A percentile compares a stretch with the other conserved stretches of the same genome.
Conservation (phyloP, 2,797 vertebrate genomes). For the Podargus strigoides region DNA sequence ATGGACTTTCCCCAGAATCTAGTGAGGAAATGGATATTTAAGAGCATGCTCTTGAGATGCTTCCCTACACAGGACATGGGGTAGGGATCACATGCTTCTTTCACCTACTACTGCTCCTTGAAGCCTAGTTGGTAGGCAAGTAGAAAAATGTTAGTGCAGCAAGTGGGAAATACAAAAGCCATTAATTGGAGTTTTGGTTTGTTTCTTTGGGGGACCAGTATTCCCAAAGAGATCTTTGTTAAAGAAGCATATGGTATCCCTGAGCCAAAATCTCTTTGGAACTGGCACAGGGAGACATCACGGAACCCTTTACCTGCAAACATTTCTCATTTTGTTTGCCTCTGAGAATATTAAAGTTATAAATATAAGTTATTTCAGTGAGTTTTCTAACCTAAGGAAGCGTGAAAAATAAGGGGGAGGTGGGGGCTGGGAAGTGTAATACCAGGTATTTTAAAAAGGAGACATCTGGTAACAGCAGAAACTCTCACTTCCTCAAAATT, state of each 20-base stretch:
- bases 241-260: background rate
- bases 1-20: background rate
- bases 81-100: background rate
- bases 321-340: background rate
- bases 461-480: constrained; percentile 18
- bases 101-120: background rate
- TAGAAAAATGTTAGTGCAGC: background rate
- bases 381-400: background rate
- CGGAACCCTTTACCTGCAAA: background rate
- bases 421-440: background rate
- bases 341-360: background rate
- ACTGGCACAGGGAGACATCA: background rate
- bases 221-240: background rate
- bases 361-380: background rate
- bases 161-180: background rate
- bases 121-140: background rate
- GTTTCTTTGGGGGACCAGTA: background rate
- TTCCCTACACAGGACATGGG: background rate
- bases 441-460: background rate
- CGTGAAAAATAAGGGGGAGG: background rate
- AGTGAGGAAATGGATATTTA: background rate
- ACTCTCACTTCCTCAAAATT: constrained; percentile 35
- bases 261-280: background rate
- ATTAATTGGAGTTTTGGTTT: background rate
- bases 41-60: background rate